phyloP scores from a whole-genome alignment of 2,797 vertebrate species.

The Pangasius djambal region DNA sequence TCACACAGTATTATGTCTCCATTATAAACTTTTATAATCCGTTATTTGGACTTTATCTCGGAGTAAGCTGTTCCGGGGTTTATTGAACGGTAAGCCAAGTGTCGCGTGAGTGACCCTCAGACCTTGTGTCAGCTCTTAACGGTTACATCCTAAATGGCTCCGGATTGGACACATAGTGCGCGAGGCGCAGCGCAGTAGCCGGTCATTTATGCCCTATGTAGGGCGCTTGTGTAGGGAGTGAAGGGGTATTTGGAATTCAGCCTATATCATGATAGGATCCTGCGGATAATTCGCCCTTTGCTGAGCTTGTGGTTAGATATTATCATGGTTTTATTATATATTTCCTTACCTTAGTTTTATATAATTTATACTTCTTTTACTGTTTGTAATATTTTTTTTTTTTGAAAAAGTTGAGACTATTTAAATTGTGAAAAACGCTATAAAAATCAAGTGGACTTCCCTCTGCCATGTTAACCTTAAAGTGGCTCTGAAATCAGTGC shows the following conservation, averaged over 20 bases:
- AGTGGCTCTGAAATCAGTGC: not conserved
- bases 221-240: not conserved
- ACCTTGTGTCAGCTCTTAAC: not conserved
- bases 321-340: not conserved
- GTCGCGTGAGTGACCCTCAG: conserved; percentile 26
- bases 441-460: not conserved
- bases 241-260: not conserved
- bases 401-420: not conserved
- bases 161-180: not conserved
- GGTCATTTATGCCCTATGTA: not conserved
- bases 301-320: not conserved
- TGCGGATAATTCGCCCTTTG: not conserved
- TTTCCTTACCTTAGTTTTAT: not conserved
- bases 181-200: not conserved
- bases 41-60: not conserved
- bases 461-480: not conserved
- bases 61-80: conserved; percentile 1
- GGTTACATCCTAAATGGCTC: not conserved
- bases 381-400: not conserved
- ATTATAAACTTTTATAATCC: not conserved
- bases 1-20: not conserved
- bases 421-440: not conserved
- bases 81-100: conserved; percentile 42
- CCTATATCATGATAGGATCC: too few relatives aligned
- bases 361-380: not conserved